Evolutionary conservation across 2,797 vertebrate species (phyloP), one percentile per base, ranked within the genome.

Genomic region (Spinibarbus caldwelli): DNA sequence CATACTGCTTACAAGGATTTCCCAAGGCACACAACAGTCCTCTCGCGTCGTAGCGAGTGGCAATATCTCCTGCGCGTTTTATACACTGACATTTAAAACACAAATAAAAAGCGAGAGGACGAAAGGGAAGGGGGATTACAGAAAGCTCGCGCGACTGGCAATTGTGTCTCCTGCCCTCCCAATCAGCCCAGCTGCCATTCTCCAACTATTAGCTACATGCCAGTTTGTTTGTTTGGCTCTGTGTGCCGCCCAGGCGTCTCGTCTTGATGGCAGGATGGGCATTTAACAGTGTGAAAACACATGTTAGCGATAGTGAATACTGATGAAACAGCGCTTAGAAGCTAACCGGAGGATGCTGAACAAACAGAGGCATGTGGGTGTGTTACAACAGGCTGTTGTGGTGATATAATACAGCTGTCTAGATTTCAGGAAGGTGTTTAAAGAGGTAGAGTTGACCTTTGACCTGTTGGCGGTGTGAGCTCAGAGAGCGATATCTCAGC

Each of bases 1-100:
- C 87, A 78, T 83, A 91, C 93, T 93, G 94, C 94, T 94, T 93
- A 92, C 94, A 93, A 85, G 92, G 93, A 94, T 94, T 94, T 95
- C 94, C 94, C 92, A 92, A 92, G 94, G 93, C 93, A 93, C 94
- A 93, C 93, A 93, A 93, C 94, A 93, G 91, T 92, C 78, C 83
- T 88, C 93, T 94, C 92, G 88, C 89, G 12, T 91, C 90, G 89
- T 82, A 49, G 73, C 26, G 89, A 89, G 87, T 92, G 89, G 93
- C 93, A 93, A 93, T 94, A 93, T 91, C 87, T 90, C 88, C 88
- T 78, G 85, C 89, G 88, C 91, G 90, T 95, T 90, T 95, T 94
- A 93, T 94, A 94, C 95, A 93, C 92, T 95, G 95, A 96, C 95
- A 96, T 96, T 96, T 96, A 92, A 93, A 95, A 95, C 94, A 95